Evolutionary conservation across 1,140 invertebrate species (phyloP), one percentile per base, ranked within the genome.

Genomic region (Riptortus pedestris): DNA sequence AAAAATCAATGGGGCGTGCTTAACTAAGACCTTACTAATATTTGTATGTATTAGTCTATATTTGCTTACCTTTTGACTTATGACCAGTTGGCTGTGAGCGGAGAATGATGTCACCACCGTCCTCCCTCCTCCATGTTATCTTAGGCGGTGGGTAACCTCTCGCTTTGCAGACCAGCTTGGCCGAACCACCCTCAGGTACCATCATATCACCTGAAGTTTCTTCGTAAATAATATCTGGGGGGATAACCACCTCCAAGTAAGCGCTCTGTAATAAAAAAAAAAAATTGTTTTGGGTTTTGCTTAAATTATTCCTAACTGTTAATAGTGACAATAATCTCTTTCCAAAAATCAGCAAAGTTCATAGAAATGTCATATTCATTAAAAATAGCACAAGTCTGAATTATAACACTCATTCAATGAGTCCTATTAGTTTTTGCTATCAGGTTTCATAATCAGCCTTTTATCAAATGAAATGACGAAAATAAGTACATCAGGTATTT

Each of bases 111-210:
- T 90, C 84, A 66, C 79, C 79, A 55, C 85, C 85, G 74, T 93
- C 89, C 77, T 93, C 90, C 62, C 90, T 76, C 58, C 86, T 80
- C 92, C 93, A 97, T 63, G 83, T 85, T 51, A 96, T 84, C 69
- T 86, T 83, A 0, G 93, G 92, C 47, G 78, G 75, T 0, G 93
- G 93, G 73, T 87, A 86, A 1, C 93, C 93, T 64, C 80, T 80
- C 3, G 93, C 91, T 65, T 80, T 77, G 74, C 84, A 86, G 59
- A 75, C 77, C 62, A 86, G 71, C 65, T 78, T 81, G 59, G 88
- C 85, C 4, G 83, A 84, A 14, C 83, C 82, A 58, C 88, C 87
- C 78, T 93, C 90, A 22, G 85, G 83, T 11, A 88, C 83, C 77
- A 87, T 86, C 2, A 90, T 77, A 71, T 93, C 89, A 2, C 88